A percentile compares a stretch with the other conserved stretches of the same genome.
Evolutionary conservation across 1,140 invertebrate species (phyloP).

Genomic region (Wiebesia pumilae): DNA sequence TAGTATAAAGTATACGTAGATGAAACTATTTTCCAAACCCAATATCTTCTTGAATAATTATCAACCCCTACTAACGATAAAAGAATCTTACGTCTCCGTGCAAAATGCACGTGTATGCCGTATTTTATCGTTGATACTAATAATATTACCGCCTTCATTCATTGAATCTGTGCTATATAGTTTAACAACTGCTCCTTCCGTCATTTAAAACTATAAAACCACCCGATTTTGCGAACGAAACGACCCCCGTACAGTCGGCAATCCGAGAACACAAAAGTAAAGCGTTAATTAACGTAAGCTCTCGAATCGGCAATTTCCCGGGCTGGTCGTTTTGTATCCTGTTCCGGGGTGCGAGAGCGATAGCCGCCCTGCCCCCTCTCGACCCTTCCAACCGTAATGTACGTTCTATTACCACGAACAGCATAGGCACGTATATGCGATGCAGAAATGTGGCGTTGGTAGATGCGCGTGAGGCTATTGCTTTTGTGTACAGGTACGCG

Average conservation of each 20-base stretch:
- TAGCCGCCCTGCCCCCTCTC: not conserved
- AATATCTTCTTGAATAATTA: no score
- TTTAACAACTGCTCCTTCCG: not conserved
- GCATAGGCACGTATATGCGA: not conserved
- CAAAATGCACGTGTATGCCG: not conserved
- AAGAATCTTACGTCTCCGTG: not conserved
- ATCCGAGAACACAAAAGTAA: constrained; percentile 16
- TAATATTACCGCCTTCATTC: not conserved
- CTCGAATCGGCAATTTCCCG: constrained; percentile 43
- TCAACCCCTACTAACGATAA: not conserved
- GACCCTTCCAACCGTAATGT: not conserved
- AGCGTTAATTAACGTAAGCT: constrained; percentile 46
- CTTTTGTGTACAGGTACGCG: constrained; percentile 13
- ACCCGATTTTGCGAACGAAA: not conserved
- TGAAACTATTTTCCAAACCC: no score
- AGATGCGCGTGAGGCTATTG: not conserved
- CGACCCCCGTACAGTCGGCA: not conserved
- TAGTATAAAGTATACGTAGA: no score
- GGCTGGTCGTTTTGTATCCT: constrained; percentile 36
- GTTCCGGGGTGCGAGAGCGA: constrained; percentile 17
- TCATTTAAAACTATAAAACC: not conserved
- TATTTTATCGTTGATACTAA: not conserved
- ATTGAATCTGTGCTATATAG: not conserved
- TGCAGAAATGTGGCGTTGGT: no score
- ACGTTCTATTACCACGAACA: constrained; percentile 36